phyloP scores from a whole-genome alignment of 2,797 vertebrate species.

The Cephalopachus bancanus region DNA sequence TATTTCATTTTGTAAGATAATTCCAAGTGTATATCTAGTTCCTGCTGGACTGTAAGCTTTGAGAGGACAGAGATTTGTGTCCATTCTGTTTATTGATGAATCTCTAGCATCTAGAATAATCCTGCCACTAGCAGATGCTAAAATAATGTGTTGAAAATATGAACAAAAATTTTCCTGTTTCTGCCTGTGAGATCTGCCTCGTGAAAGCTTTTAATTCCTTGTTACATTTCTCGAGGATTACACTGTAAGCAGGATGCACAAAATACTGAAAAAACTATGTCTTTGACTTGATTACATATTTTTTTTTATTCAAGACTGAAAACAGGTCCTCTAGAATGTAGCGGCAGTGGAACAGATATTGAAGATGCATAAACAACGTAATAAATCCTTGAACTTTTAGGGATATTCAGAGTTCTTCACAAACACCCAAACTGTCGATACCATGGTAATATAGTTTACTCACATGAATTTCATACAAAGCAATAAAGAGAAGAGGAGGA shows the following conservation, averaged over 20 bases:
- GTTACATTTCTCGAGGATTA: constrained; percentile 24
- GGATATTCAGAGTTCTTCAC: constrained; percentile 55
- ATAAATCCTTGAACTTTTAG: constrained; percentile 1
- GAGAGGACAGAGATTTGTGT: background rate
- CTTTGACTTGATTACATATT: background rate
- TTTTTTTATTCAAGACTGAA: constrained; percentile 42
- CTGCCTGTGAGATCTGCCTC: background rate
- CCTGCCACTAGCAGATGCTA: background rate
- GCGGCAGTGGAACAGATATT: background rate
- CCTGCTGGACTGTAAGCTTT: background rate
- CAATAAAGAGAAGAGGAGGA: background rate
- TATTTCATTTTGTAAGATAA: background rate
- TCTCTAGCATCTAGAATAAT: constrained; percentile 46
- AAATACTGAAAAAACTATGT: background rate
- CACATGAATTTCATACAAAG: background rate
- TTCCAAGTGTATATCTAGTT: background rate
- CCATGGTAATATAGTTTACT: background rate
- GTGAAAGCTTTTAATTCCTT: background rate
- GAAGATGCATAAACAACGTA: background rate
- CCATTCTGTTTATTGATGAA: background rate
- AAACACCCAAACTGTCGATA: background rate
- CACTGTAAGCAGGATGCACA: constrained; percentile 37
- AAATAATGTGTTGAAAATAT: background rate
- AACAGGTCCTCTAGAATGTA: background rate
- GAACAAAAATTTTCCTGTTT: background rate